Base-by-base conservation (phyloP, 37 sponge, comb jelly and placozoan genomes). In the Oopsacas minuta region DNA sequence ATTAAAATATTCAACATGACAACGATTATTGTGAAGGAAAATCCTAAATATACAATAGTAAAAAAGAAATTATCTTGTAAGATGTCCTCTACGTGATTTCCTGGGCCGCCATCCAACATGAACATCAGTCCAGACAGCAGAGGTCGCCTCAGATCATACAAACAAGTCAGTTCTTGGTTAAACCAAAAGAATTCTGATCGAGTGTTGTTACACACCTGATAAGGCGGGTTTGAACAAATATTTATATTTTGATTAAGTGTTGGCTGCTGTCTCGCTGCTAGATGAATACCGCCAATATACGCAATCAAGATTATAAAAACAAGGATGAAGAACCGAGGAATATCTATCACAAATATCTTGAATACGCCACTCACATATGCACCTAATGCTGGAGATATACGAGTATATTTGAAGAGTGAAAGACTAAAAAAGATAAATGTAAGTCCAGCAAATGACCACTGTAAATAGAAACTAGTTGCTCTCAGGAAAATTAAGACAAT, bases 181-280 rank as follows among this genome's bases (percentile, higher is more conserved):
- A 61, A 61, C 75, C 75, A 61, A 61, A n/a, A 61, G 30, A 61
- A 61, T 32, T 25, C 75, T 61, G 75, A 25, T 61, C 75, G 22
- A 3, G 17, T 25, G 22, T 12, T n/a, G 75, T 61, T 61, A 61
- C 75, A 61, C 5, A 61, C 30, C 28, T 10, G 75, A 12, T 61
- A 61, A 12, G 75, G 75, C 75, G 20, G 75, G 28, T n/a, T 12
- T 7, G 28, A 25, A n/a, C n/a, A n/a, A n/a, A n/a, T n/a, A n/a
- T n/a, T n/a, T n/a, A n/a, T n/a, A n/a, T n/a, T n/a, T n/a, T n/a
- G n/a, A n/a, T n/a, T n/a, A n/a, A n/a, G n/a, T 32, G 28, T 61
- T 7, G 75, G 75, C 75, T 61, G 75, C 22, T 61, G 75, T 61
- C 75, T 61, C 7, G 75, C 75, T 61, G 75, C 75, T n/a, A 61